These are phyloP conservation scores for Alauda arvensis DNA, from an alignment of 2,797 vertebrate species.

Conservation along the genomic window DNA sequence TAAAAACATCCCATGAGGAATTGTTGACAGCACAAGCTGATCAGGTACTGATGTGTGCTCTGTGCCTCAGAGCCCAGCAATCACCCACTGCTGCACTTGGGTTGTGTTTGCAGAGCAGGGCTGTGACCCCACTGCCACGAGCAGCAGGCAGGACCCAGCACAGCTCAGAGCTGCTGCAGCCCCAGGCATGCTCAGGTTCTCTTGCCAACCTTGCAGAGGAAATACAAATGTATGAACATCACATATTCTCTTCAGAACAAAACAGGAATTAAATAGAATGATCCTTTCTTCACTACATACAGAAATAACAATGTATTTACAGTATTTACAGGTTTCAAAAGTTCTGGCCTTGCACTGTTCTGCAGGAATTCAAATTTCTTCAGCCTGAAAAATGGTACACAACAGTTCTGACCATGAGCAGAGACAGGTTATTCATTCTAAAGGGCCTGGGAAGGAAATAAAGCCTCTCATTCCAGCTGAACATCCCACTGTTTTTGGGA, in stretches of 20 bases:
- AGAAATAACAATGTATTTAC: conserved; percentile 40
- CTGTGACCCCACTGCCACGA: not conserved
- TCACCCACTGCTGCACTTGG: not conserved
- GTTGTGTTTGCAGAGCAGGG: not conserved
- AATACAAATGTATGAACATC: conserved; percentile 29
- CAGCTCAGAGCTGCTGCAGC: not conserved
- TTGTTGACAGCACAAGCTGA: not conserved
- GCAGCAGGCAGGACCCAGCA: too few relatives aligned
- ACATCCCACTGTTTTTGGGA: not conserved
- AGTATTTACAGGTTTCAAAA: conserved; percentile 33
- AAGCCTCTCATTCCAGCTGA: not conserved
- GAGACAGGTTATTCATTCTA: not conserved
- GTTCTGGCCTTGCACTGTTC: not conserved
- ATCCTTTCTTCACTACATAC: conserved; percentile 20
- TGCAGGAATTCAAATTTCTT: conserved; percentile 1
- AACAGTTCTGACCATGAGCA: not conserved
- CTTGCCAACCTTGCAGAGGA: not conserved
- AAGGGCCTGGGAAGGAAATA: not conserved
- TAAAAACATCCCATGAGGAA: not conserved
- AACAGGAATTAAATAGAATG: conserved; percentile 24
- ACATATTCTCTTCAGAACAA: not conserved
- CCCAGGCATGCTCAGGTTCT: not conserved
- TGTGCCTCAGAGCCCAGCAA: not conserved
- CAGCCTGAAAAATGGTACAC: not conserved
- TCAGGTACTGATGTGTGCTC: not conserved